Evolutionary conservation across 2,888 invertebrate species (phyloP).

Genomic region (Seira ritae): DNA sequence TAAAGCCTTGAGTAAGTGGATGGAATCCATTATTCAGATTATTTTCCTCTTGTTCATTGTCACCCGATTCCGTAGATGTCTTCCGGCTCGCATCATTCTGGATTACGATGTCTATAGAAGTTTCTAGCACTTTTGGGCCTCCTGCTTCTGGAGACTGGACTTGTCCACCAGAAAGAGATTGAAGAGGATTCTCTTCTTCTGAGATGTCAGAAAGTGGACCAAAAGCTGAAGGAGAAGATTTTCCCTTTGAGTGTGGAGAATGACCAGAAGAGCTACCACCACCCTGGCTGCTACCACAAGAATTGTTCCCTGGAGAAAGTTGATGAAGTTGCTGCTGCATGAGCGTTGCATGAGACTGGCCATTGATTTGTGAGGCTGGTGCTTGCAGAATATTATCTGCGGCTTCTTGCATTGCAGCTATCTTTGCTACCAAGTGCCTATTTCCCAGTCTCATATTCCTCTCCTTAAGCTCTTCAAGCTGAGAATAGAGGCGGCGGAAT

Average conservation of each 20-base stretch:
- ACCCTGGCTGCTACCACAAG: constrained; percentile 24
- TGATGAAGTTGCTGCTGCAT: constrained; percentile 53
- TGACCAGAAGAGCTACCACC: constrained; percentile 43
- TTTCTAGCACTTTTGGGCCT: constrained; percentile 54
- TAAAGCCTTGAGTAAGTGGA: constrained; percentile 46
- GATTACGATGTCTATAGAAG: constrained; percentile 61
- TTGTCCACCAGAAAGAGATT: constrained; percentile 43
- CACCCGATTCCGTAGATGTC: constrained; percentile 49
- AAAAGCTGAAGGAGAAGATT: constrained; percentile 55
- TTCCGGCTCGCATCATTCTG: constrained; percentile 57
- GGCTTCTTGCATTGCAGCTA: constrained; percentile 89
- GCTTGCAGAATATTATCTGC: constrained; percentile 76
- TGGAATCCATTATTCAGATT: constrained; percentile 60
- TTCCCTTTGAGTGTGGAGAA: constrained; percentile 62
- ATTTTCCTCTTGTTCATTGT: constrained; percentile 58
- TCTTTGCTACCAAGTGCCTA: constrained; percentile 84
- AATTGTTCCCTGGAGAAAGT: constrained; percentile 59
- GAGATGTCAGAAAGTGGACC: constrained; percentile 63
- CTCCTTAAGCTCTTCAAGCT: constrained; percentile 87
- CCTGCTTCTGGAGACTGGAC: constrained; percentile 41
- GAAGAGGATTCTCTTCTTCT: constrained; percentile 66
- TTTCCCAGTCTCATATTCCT: constrained; percentile 86
- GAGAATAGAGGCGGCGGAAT: constrained; percentile 86
- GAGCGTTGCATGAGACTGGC: constrained; percentile 48
- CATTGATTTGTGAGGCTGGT: constrained; percentile 58